Percentiles rank a stretch among this genome's conserved stretches.
phyloP scores from a whole-genome alignment of 2,797 vertebrate species.

The Dromococcyx pavoninus region DNA sequence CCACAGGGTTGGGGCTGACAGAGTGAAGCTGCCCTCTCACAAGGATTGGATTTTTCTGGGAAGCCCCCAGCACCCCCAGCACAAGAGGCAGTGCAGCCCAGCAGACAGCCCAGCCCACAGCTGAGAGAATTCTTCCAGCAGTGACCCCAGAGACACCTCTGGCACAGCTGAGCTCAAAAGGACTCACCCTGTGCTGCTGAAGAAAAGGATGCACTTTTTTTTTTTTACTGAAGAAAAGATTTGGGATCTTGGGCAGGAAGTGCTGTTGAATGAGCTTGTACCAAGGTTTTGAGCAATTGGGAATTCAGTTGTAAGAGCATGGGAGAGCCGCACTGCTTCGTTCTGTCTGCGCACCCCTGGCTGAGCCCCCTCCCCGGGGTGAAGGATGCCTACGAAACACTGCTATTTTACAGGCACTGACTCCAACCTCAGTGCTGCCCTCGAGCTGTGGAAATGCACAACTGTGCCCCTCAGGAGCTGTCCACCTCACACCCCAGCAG shows the following conservation, averaged over 20 bases:
- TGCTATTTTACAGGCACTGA: not conserved
- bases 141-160: not conserved
- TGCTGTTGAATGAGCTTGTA: fast-evolving
- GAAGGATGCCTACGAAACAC: not conserved
- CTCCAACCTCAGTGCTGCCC: not conserved
- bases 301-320: too few relatives aligned
- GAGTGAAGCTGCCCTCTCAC: not conserved
- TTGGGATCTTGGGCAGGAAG: not conserved
- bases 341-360: not conserved
- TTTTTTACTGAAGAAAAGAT: not conserved
- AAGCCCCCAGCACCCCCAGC: not conserved
- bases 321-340: not conserved
- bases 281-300: not conserved
- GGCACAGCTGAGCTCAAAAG: not conserved
- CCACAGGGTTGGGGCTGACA: fast-evolving
- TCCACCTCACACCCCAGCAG: not conserved
- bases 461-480: fast-evolving
- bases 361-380: not conserved
- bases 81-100: fast-evolving
- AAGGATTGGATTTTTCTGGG: not conserved
- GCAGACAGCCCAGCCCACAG: not conserved
- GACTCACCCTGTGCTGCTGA: not conserved
- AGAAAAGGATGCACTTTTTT: too few relatives aligned
- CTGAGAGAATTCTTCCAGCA: not conserved
- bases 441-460: fast-evolving